phyloP scores from a whole-genome alignment of 2,888 invertebrate species.

The Bembecia ichneumoniformis region DNA sequence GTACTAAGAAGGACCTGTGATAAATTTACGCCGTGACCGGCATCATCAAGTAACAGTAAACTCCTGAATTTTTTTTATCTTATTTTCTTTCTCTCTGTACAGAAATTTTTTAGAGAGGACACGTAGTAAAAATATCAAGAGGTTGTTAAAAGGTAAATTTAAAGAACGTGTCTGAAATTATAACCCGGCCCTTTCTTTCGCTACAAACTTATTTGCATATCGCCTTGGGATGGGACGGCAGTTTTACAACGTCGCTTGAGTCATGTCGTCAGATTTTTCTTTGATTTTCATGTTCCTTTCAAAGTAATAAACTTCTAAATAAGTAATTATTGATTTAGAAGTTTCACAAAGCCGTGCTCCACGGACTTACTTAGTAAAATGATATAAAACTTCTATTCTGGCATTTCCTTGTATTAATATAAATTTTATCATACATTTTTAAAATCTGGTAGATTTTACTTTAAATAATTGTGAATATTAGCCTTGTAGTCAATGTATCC shows the following conservation, averaged over 20 bases:
- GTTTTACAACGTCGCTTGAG: slow-evolving; percentile 2
- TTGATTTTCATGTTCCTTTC: not conserved
- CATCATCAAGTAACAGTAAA: slow-evolving; percentile 46
- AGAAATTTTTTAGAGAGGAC: slow-evolving; percentile 41
- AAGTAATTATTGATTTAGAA: not conserved
- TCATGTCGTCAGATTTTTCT: slow-evolving; percentile 3
- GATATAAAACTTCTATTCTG: too few species aligned
- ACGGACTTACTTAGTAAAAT: too few species aligned
- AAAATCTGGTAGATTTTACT: too few species aligned
- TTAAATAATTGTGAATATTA: too few species aligned
- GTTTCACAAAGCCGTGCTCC: not conserved
- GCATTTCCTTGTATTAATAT: too few species aligned
- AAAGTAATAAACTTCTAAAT: not conserved
- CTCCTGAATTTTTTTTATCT: slow-evolving; percentile 41
- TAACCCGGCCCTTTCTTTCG: slow-evolving; percentile 33
- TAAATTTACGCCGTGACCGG: slow-evolving; percentile 54
- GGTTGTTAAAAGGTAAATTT: slow-evolving; percentile 60
- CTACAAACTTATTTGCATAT: slow-evolving; percentile 37
- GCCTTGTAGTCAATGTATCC: too few species aligned
- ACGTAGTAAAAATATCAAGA: slow-evolving; percentile 60
- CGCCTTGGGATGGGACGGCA: slow-evolving; percentile 1
- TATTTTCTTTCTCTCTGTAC: slow-evolving; percentile 36
- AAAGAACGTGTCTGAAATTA: slow-evolving; percentile 56
- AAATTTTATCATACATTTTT: too few species aligned
- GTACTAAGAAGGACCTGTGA: slow-evolving; percentile 48